Evolutionary conservation across 2,113 vertebrate species (phyloP).

Genomic region (Cyrtonyx montezumae): DNA sequence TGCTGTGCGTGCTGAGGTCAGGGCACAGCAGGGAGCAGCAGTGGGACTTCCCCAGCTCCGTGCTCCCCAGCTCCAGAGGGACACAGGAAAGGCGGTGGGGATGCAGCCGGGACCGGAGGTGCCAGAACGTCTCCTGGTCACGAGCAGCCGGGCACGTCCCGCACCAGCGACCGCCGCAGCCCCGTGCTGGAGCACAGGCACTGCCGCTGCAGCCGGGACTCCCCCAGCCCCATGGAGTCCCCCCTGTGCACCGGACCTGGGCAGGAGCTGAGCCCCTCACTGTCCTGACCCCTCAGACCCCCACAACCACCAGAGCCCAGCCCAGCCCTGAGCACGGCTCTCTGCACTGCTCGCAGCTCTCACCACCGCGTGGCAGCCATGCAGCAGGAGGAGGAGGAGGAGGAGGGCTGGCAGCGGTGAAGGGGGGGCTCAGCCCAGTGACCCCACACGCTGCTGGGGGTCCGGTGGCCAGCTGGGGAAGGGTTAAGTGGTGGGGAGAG

Average conservation of each 20-base stretch:
- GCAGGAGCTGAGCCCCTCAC: fast-evolving
- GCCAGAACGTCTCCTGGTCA: background rate
- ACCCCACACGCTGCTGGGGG: background rate
- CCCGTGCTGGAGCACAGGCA: fast-evolving
- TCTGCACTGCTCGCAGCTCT: fast-evolving
- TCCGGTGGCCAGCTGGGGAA: conserved; percentile 13
- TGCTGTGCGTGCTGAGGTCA: fast-evolving
- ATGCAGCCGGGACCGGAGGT: fast-evolving
- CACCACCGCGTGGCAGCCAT: background rate
- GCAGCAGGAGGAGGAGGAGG: background rate
- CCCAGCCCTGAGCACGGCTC: background rate
- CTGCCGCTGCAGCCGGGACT: fast-evolving
- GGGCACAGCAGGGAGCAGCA: no score
- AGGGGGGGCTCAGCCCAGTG: background rate
- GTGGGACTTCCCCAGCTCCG: background rate
- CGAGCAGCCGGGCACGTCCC: fast-evolving
- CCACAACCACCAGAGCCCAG: fast-evolving
- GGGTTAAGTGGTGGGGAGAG: conserved; percentile 45
- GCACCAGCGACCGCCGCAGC: fast-evolving
- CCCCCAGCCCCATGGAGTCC: background rate
- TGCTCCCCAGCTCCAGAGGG: background rate
- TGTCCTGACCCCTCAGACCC: fast-evolving
- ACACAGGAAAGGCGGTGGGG: fast-evolving
- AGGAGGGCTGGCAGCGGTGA: fast-evolving
- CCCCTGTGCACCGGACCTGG: background rate